A percentile compares a stretch with the other conserved stretches of the same genome.
Evolutionary conservation across 2,888 invertebrate species (phyloP).

Genomic region (Nomada fucata): DNA sequence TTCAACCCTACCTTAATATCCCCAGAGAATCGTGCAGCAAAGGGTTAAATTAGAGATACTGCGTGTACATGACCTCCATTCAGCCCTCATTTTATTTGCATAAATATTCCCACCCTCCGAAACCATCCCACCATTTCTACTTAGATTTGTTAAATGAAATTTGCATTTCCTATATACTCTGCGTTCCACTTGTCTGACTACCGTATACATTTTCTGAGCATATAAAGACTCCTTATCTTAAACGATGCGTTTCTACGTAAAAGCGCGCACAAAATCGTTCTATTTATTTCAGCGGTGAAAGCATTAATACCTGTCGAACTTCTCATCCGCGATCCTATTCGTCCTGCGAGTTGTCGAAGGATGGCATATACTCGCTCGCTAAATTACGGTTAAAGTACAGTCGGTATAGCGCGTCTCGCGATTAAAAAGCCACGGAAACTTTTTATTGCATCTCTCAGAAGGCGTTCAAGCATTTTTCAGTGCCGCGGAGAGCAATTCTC

Average conservation of each 20-base stretch:
- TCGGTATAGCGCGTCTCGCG: not conserved
- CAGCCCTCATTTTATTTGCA: slow-evolving; percentile 34
- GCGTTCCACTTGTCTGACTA: not conserved
- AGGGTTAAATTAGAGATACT: slow-evolving; percentile 39
- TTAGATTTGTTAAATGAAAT: not conserved
- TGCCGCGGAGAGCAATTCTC: slow-evolving; percentile 9
- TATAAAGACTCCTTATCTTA: not conserved
- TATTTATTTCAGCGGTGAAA: not conserved
- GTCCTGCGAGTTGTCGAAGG: not conserved
- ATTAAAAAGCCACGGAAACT: slow-evolving; percentile 25
- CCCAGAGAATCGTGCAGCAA: slow-evolving; percentile 39
- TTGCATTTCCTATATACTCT: not conserved
- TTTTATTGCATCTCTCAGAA: slow-evolving; percentile 3
- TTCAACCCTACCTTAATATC: slow-evolving; percentile 77
- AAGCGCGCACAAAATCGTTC: too few relatives aligned
- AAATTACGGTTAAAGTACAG: not conserved
- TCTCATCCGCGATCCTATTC: slow-evolving; percentile 22
- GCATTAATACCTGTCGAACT: slow-evolving; percentile 15
- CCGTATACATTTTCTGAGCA: not conserved
- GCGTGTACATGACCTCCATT: slow-evolving; percentile 22
- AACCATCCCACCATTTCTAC: slow-evolving; percentile 1
- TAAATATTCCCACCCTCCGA: slow-evolving; percentile 20
- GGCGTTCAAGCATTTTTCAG: not conserved
- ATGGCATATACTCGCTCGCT: not conserved
- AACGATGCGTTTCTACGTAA: not conserved